A percentile compares a stretch with the other conserved stretches of the same genome.
Evolutionary conservation across 2,113 vertebrate species (phyloP).

Genomic region (Leptodactylus fuscus): DNA sequence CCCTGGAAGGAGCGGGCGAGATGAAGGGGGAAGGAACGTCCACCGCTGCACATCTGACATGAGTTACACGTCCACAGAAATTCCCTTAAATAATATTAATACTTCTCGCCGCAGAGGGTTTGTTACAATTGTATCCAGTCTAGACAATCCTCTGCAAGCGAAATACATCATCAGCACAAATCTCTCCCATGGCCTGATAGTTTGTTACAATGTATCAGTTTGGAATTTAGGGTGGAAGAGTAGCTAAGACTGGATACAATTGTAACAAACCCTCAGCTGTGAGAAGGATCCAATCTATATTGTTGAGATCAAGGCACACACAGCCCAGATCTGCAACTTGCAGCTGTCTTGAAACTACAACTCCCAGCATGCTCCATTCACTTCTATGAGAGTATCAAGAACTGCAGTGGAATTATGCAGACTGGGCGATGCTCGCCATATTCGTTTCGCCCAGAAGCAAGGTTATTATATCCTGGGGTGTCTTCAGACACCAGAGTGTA

Average conservation of each 20-base stretch:
- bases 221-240: background rate
- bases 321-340: no score
- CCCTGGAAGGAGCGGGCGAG: conserved; percentile 10
- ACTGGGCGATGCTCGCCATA: no score
- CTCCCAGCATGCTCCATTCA: no score
- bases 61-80: background rate
- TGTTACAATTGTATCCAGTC: background rate
- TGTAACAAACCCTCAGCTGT: background rate
- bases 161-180: background rate
- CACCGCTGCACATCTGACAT: background rate
- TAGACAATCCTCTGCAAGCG: background rate
- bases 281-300: no score
- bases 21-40: background rate
- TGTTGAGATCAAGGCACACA: no score
- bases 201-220: background rate
- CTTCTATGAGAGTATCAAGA: no score
- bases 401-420: no score
- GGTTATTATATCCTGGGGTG: no score
- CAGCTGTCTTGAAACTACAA: no score
- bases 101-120: no score
- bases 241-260: background rate
- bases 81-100: background rate
- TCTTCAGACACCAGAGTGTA: no score
- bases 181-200: background rate
- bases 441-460: no score